A percentile compares a stretch with the other conserved stretches of the same genome.
Conservation (phyloP, 1,140 invertebrate genomes). For the Papilio aristodemus region DNA sequence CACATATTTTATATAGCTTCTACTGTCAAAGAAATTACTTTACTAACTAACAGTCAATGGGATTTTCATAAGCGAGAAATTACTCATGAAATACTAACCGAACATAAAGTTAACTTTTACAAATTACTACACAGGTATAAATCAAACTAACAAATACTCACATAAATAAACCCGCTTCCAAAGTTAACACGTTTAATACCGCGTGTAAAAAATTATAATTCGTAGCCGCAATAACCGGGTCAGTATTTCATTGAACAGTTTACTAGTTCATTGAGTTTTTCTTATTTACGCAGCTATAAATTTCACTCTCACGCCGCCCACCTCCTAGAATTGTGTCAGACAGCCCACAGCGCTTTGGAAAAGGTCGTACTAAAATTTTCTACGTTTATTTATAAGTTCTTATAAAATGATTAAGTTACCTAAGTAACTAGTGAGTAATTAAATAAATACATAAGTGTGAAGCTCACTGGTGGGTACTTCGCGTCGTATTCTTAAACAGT, state of each 20-base stretch:
- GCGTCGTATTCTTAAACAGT: too few species aligned
- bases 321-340: constrained; percentile 43
- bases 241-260: constrained; percentile 50
- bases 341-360: constrained; percentile 41
- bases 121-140: background rate
- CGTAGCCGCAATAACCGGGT: constrained; percentile 42
- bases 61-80: background rate
- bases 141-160: background rate
- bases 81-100: background rate
- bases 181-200: constrained; percentile 16
- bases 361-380: constrained; percentile 40
- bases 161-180: background rate
- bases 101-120: background rate
- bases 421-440: background rate
- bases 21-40: too few species aligned
- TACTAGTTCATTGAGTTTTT: constrained; percentile 51
- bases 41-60: too few species aligned
- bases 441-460: too few species aligned
- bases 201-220: constrained; percentile 20
- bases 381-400: background rate
- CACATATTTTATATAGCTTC: too few species aligned
- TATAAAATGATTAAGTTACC: background rate
- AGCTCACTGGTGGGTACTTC: too few species aligned
- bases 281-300: constrained; percentile 60
- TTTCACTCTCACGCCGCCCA: constrained; percentile 49